phyloP scores from a whole-genome alignment of 2,888 invertebrate species.

The Cryptosula pallasiana region DNA sequence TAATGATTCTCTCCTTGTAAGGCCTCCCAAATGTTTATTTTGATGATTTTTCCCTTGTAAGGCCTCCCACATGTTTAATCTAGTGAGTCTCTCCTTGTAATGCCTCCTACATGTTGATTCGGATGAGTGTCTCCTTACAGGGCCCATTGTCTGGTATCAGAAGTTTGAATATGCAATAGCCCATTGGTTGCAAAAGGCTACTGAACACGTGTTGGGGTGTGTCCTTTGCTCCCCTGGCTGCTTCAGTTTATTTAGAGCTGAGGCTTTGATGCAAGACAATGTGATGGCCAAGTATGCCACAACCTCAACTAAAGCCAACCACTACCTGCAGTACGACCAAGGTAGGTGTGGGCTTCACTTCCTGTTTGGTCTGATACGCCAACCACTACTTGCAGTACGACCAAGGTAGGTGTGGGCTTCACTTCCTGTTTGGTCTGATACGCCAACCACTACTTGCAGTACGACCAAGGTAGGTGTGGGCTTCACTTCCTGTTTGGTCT shows the following conservation, averaged over 20 bases:
- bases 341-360: constrained; percentile 60
- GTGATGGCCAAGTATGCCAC: constrained; percentile 95
- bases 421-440: too few relatives aligned
- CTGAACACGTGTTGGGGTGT: constrained; percentile 98
- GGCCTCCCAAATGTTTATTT: too few relatives aligned
- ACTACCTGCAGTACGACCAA: constrained; percentile 98
- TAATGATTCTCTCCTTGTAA: too few relatives aligned
- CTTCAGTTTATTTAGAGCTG: constrained; percentile 93
- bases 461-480: constrained; percentile 75
- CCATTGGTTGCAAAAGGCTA: constrained; percentile 99
- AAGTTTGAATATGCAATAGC: constrained; percentile 98
- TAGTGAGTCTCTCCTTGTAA: too few relatives aligned
- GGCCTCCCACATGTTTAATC: too few relatives aligned
- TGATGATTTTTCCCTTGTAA: too few relatives aligned
- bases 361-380: too few relatives aligned
- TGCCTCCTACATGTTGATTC: too few relatives aligned
- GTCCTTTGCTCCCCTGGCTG: constrained; percentile 98
- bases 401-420: constrained; percentile 68
- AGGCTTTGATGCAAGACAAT: constrained; percentile 97
- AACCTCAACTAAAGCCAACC: constrained; percentile 83
- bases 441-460: constrained; percentile 96
- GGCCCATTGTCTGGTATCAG: constrained; percentile 98
- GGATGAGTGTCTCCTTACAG: too few relatives aligned
- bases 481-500: too few relatives aligned
- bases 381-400: constrained; percentile 97